Percentiles rank a stretch among this genome's conserved stretches.
Evolutionary conservation across 2,113 vertebrate genomes (phyloP).

Genomic region (Thermophis baileyi): DNA sequence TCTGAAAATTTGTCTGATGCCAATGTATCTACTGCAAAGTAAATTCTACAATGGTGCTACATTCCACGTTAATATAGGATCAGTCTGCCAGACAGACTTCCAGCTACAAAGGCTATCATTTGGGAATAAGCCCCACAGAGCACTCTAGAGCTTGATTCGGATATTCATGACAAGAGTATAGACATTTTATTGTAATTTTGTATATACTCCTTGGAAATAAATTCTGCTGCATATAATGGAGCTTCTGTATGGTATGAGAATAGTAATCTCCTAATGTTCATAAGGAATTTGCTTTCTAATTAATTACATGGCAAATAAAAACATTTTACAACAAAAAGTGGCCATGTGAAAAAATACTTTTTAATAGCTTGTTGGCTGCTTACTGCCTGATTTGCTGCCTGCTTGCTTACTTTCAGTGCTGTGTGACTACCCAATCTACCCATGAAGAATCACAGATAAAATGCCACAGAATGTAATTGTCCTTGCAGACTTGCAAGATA

Average conservation of each 20-base stretch:
- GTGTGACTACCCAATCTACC: not conserved
- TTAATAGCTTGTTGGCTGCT: not conserved
- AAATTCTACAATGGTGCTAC: not conserved
- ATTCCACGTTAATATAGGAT: not conserved
- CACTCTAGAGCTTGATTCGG: not conserved
- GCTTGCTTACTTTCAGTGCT: not conserved
- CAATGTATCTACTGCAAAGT: not conserved
- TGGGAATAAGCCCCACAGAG: not conserved
- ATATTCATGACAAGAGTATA: not conserved
- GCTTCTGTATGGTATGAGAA: not conserved
- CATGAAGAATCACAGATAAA: not conserved
- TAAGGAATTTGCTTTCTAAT: not conserved
- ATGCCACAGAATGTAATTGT: not conserved
- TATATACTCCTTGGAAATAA: not conserved
- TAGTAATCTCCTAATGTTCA: not conserved
- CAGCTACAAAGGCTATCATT: not conserved
- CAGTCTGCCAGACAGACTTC: not conserved
- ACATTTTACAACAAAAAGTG: not conserved
- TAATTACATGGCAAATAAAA: not conserved
- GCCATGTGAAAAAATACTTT: not conserved
- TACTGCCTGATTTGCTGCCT: not conserved
- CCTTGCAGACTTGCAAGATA: not conserved
- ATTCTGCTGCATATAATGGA: not conserved
- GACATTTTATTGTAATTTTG: not conserved
- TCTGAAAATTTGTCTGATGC: not conserved